Conservation (phyloP, 2,888 invertebrate species). For the Zygaena filipendulae region DNA sequence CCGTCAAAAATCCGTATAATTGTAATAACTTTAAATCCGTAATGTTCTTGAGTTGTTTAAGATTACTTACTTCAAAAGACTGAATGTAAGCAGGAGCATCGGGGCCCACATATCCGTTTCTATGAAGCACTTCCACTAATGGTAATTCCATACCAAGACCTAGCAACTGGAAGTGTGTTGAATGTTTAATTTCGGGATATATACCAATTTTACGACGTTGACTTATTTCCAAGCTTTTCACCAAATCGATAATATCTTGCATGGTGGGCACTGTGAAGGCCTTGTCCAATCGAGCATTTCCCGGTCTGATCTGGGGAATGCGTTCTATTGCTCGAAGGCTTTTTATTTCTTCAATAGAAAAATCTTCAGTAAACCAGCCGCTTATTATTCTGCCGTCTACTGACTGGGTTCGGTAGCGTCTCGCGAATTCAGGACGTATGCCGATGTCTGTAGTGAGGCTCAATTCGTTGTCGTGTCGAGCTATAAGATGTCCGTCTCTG, state of each 20-base stretch:
- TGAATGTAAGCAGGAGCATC: conserved; percentile 47
- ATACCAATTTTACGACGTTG: conserved; percentile 40
- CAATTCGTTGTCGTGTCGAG: conserved; percentile 52
- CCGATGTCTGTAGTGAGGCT: conserved; percentile 43
- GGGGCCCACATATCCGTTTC: conserved; percentile 37
- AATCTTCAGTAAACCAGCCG: conserved; percentile 59
- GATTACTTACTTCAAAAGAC: conserved; percentile 52
- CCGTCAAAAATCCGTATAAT: conserved; percentile 25
- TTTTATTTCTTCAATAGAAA: conserved; percentile 51
- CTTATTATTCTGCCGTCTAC: conserved; percentile 34
- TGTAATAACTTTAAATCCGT: conserved; percentile 46
- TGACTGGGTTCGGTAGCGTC: conserved; percentile 36
- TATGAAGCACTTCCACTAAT: conserved; percentile 40
- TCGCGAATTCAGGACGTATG: conserved; percentile 36
- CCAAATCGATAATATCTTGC: conserved; percentile 51
- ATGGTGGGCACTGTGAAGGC: conserved; percentile 43
- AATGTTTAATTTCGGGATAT: conserved; percentile 54
- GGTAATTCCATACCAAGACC: conserved; percentile 44
- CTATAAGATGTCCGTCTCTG: conserved; percentile 44
- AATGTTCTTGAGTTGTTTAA: conserved; percentile 40
- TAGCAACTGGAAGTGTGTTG: conserved; percentile 40
- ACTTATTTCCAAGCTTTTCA: conserved; percentile 41
- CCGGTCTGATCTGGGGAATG: conserved; percentile 41
- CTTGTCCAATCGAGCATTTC: conserved; percentile 44
- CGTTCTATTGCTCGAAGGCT: conserved; percentile 44